A percentile compares a stretch with the other conserved stretches of the same genome.
Evolutionary conservation across 37 sponge, comb jelly and placozoan genomes (phyloP).

Genomic region (Aplysina aerophoba): DNA sequence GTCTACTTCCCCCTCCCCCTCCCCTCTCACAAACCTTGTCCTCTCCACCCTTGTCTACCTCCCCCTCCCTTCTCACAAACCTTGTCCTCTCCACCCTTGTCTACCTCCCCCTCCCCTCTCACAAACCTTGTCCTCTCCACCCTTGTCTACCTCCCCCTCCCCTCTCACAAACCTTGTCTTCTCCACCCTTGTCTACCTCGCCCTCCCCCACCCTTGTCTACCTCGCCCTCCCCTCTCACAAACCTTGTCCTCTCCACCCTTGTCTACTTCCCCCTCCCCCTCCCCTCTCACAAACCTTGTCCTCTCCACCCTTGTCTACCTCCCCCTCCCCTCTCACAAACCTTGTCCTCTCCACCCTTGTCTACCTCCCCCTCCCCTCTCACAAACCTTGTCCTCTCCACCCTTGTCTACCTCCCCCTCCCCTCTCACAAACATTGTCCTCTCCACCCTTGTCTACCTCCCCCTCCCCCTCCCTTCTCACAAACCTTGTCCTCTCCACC

Average conservation of each 20-base stretch:
- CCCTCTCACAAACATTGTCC: no score
- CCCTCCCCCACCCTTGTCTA: slow-evolving; percentile 7
- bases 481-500: background rate
- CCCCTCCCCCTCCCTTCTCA: background rate
- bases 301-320: background rate
- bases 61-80: background rate
- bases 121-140: no score
- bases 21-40: background rate
- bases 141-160: background rate
- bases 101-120: no score
- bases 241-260: no score
- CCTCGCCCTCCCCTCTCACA: slow-evolving; percentile 13
- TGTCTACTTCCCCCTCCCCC: background rate
- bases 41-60: background rate
- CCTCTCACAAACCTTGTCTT: no score
- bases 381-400: no score
- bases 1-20: slow-evolving; percentile 7
- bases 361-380: background rate
- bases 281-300: no score
- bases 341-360: no score
- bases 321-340: slow-evolving; percentile 24
- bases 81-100: background rate
- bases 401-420: background rate
- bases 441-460: no score
- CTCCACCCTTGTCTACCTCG: background rate